These are phyloP conservation scores for Eunapius fragilis DNA, from an alignment of 37 sponge, comb jelly and placozoan genomes.

Conservation along the genomic window DNA sequence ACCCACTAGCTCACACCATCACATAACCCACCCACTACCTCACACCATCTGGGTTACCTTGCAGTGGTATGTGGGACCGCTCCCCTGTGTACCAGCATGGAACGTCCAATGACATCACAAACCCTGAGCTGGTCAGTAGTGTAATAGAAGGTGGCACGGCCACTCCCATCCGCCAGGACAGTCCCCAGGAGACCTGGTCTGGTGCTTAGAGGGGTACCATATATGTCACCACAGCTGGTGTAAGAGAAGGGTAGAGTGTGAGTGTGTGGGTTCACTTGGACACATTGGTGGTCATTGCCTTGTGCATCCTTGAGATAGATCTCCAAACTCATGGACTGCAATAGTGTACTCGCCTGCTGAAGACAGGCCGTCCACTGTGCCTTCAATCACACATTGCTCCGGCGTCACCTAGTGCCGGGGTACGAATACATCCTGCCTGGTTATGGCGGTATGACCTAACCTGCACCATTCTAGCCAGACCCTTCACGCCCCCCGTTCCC, in stretches of 20 bases:
- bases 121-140: conserved; percentile 52
- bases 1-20: not conserved
- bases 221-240: conserved; percentile 78
- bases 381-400: conserved; percentile 69
- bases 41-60: not conserved
- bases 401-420: conserved; percentile 21
- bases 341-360: conserved; percentile 26
- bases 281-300: conserved; percentile 37
- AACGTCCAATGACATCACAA: conserved; percentile 75
- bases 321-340: conserved; percentile 69
- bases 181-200: conserved; percentile 42
- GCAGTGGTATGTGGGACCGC: not conserved
- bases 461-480: conserved; percentile 72
- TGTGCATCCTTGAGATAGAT: conserved; percentile 70
- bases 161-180: conserved; percentile 34
- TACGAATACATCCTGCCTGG: not conserved
- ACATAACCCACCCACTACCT: not conserved
- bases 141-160: conserved; percentile 46
- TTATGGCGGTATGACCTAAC: not conserved
- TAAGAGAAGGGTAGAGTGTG: not conserved
- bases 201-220: not conserved
- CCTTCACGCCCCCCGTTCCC: conserved; percentile 35
- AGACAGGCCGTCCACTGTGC: conserved; percentile 72
- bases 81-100: conserved; percentile 59
- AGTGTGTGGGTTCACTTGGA: no score